Base-by-base conservation (phyloP, 2,113 vertebrate species). In the Clinocottus analis region DNA sequence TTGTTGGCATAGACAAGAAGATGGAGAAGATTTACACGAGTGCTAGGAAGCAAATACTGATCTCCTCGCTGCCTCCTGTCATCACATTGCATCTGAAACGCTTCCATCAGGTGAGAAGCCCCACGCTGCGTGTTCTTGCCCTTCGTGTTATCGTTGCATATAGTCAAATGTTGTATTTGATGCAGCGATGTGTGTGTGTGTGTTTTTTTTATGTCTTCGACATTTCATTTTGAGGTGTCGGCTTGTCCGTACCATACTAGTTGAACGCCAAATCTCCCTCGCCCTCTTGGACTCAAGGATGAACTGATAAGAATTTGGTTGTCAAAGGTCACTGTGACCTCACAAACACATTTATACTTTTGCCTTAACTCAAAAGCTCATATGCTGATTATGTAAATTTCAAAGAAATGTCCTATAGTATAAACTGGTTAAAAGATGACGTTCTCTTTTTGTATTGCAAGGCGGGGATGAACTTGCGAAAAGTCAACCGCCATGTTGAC, bases 31-130 rank as follows among this genome's bases (percentile, higher is more conserved):
- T 97, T 66, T 98, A 99, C 89, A 99, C 97, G 67, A 99, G 97
- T 51, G 98, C 97, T 37, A 95, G 98, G 68, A 99, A 99, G 75
- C 98, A 98, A 86, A 93, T 99, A 75, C 94, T 99, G 68, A 98
- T 99, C 92, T 98, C 98, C 63, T 94, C 94, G 5, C 94, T 97
- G 84, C 97, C 98, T 85, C 96, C 96, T 25, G 92, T 98, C 85
- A 96, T 99, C 87, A 97, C 97, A 71, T 94, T 99, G 56, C 98
- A 99, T 83, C 95, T 99, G 43, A 99, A 99, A 95, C 97, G 98
- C 83, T 99, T 99, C 87, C 97, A 98, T 87, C 98, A 99, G 97
- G 98, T 95, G 17, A 87, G 77, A 14, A 72, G 43, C 31, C 49
- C 49, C 49, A 56, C 4, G 0, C 25, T 11, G 23, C 21, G 37